Conservation (phyloP, 1,140 invertebrate species). For the Ceratoteleas bidentatus region DNA sequence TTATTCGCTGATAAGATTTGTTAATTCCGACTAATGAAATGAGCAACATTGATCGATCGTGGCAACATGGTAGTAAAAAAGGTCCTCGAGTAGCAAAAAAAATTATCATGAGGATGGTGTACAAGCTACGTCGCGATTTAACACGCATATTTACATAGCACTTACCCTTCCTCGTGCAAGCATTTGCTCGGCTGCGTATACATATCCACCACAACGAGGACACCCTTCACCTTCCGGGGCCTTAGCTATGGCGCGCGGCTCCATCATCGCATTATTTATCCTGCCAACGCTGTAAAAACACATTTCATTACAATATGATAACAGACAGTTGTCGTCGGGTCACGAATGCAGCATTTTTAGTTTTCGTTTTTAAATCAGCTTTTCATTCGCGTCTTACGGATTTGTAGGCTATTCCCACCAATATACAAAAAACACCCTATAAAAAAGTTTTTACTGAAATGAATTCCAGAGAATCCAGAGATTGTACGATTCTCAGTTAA, state of each 20-base stretch:
- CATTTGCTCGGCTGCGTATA: conserved; percentile 97
- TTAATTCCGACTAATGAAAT: neutral
- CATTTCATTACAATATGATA: neutral
- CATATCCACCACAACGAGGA: conserved; percentile 94
- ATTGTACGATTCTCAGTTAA: too few species aligned
- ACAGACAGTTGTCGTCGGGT: conserved; percentile 6
- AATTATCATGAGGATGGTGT: conserved; percentile 13
- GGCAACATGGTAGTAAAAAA: conserved; percentile 40
- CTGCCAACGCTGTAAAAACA: conserved; percentile 65
- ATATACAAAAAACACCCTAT: too few species aligned
- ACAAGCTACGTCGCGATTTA: conserved; percentile 28
- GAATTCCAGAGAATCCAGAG: neutral
- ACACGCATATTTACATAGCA: conserved; percentile 55
- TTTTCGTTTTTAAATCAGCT: too few species aligned
- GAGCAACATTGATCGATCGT: conserved; percentile 31
- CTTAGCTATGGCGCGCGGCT: conserved; percentile 89
- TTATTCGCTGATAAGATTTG: too few species aligned
- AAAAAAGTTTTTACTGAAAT: too few species aligned
- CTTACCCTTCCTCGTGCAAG: conserved; percentile 93
- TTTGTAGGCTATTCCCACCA: too few species aligned
- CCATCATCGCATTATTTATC: conserved; percentile 83
- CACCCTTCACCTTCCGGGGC: conserved; percentile 93
- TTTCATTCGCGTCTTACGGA: too few species aligned
- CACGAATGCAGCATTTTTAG: neutral
- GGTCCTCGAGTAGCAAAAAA: neutral